Conservation (phyloP, 2,113 vertebrate genomes). For the Leptobrachium leishanense region DNA sequence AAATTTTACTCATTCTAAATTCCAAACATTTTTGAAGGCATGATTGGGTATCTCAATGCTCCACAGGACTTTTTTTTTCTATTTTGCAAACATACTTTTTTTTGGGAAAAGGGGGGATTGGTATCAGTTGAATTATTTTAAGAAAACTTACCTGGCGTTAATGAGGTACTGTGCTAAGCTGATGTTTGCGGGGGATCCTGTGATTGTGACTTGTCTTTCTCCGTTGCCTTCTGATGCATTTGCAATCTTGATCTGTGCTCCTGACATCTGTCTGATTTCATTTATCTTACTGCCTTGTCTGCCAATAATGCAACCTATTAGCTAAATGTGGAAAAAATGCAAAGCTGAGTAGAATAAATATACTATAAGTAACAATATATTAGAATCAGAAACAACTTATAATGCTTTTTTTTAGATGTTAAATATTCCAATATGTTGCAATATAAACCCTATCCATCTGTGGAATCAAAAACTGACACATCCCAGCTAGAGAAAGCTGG, state of each 20-base stretch:
- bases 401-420: too few relatives aligned
- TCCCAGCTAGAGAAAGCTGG: too few relatives aligned
- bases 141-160: slow-evolving; percentile 84
- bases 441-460: too few relatives aligned
- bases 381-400: too few relatives aligned
- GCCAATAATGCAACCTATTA: slow-evolving; percentile 96
- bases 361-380: too few relatives aligned
- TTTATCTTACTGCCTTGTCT: slow-evolving; percentile 96
- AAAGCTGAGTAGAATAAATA: slow-evolving; percentile 53
- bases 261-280: slow-evolving; percentile 95
- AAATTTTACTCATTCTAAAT: neutral
- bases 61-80: neutral
- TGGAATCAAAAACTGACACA: too few relatives aligned
- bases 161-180: slow-evolving; percentile 94
- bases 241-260: slow-evolving; percentile 94
- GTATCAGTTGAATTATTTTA: neutral
- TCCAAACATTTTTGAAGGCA: neutral
- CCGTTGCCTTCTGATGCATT: slow-evolving; percentile 89
- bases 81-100: neutral
- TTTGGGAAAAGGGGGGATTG: neutral
- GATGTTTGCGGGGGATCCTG: slow-evolving; percentile 89
- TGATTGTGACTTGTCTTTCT: slow-evolving; percentile 91
- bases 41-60: neutral
- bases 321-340: slow-evolving; percentile 67
- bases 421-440: too few relatives aligned